A percentile compares a stretch with the other conserved stretches of the same genome.
Conservation (phyloP, 2,888 invertebrate genomes). For the Cepaea hortensis region DNA sequence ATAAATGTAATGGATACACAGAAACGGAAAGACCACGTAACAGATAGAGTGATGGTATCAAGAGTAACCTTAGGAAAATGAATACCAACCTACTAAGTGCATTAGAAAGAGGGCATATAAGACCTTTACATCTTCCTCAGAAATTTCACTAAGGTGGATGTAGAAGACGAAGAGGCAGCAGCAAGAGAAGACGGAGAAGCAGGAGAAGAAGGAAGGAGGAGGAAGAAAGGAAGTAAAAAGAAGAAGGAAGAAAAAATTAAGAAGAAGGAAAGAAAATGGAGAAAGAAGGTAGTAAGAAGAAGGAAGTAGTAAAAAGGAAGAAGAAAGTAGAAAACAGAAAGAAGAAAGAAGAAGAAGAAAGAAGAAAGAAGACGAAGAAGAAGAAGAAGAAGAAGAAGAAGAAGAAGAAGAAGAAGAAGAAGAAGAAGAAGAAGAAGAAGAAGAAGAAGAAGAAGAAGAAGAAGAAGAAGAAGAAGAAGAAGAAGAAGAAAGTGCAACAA, state of each 20-base stretch:
- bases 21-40: no score
- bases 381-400: not conserved
- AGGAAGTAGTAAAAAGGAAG: not conserved
- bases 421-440: not conserved
- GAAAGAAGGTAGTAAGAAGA: not conserved
- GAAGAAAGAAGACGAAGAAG: not conserved
- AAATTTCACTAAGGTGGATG: no score
- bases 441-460: not conserved
- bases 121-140: no score
- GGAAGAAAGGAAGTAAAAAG: not conserved
- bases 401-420: not conserved
- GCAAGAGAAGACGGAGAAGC: not conserved
- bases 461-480: not conserved
- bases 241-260: not conserved
- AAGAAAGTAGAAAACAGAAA: not conserved
- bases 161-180: not conserved
- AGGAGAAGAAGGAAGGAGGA: not conserved
- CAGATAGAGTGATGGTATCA: no score
- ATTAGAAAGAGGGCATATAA: no score
- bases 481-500: not conserved
- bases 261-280: not conserved
- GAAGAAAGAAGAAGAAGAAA: not conserved
- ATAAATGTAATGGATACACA: no score
- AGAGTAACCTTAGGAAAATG: no score
- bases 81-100: no score